A percentile compares a stretch with the other conserved stretches of the same genome.
phyloP scores from a whole-genome alignment of 2,113 vertebrate species.

The Trachemys scripta region DNA sequence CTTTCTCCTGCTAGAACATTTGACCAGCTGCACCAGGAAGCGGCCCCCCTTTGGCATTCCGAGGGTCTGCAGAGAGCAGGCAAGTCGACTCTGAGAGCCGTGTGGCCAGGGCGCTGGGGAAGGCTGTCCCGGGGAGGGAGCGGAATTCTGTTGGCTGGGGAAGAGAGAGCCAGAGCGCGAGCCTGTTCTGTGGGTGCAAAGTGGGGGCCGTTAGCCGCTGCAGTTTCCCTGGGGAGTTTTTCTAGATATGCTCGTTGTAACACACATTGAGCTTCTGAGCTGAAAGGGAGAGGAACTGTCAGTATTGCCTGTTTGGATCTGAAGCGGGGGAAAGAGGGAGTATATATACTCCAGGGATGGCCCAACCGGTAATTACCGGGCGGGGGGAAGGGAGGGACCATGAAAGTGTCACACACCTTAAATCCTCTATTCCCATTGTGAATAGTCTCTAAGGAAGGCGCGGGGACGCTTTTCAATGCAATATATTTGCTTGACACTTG shows the following conservation, averaged over 20 bases:
- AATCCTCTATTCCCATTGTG: not conserved
- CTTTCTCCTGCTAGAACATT: not conserved
- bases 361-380: not conserved
- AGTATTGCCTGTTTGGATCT: not conserved
- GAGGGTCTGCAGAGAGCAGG: not conserved
- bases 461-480: not conserved
- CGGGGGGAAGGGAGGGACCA: not conserved
- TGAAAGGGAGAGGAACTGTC: not conserved
- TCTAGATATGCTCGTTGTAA: not conserved
- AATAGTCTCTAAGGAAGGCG: not conserved
- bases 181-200: not conserved
- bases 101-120: not conserved
- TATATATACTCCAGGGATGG: not conserved
- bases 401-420: not conserved
- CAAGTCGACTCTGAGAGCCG: not conserved
- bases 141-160: not conserved
- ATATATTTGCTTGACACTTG: not conserved
- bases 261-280: not conserved
- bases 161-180: not conserved
- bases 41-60: not conserved
- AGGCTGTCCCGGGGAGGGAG: not conserved
- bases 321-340: not conserved
- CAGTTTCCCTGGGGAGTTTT: not conserved
- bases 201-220: not conserved
- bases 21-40: not conserved